phyloP scores from a whole-genome alignment of 1,140 invertebrate species.

The Drosophila ohnishii region DNA sequence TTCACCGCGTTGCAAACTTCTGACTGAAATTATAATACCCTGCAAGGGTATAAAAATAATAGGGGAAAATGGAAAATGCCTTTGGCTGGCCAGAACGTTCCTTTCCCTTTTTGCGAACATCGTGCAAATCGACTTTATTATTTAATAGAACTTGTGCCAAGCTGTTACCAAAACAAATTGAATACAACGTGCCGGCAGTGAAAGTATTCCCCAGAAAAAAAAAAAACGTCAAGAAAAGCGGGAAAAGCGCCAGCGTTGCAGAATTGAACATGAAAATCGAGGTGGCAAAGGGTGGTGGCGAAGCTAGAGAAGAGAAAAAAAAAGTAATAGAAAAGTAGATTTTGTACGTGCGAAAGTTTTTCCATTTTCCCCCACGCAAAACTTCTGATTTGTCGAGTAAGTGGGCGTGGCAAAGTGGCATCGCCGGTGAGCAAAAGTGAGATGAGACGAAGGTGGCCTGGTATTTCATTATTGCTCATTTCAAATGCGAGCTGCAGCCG shows the following conservation, averaged over 20 bases:
- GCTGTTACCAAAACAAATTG: conserved; percentile 80
- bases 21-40: too few species aligned
- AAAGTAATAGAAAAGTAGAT: conserved; percentile 77
- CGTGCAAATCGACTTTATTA: conserved; percentile 77
- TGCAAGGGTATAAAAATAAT: conserved; percentile 69
- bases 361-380: conserved; percentile 70
- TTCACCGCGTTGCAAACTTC: too few species aligned
- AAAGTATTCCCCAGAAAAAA: conserved; percentile 26
- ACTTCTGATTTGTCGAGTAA: conserved; percentile 59
- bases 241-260: conserved; percentile 27
- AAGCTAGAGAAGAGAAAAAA: conserved; percentile 16
- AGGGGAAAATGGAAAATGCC: conserved; percentile 22
- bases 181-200: conserved; percentile 67
- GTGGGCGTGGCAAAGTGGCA: conserved; percentile 20
- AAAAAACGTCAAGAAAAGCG: conserved; percentile 24
- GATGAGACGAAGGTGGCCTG: conserved; percentile 11
- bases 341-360: conserved; percentile 79
- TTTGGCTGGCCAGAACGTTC: not conserved
- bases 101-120: conserved; percentile 43
- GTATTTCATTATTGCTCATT: conserved; percentile 69
- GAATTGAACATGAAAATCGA: conserved; percentile 40
- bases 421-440: conserved; percentile 19
- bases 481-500: conserved; percentile 47
- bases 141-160: conserved; percentile 76
- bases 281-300: conserved; percentile 3